phyloP scores from a whole-genome alignment of 2,888 invertebrate genomes.

The Halocaridina rubra region DNA sequence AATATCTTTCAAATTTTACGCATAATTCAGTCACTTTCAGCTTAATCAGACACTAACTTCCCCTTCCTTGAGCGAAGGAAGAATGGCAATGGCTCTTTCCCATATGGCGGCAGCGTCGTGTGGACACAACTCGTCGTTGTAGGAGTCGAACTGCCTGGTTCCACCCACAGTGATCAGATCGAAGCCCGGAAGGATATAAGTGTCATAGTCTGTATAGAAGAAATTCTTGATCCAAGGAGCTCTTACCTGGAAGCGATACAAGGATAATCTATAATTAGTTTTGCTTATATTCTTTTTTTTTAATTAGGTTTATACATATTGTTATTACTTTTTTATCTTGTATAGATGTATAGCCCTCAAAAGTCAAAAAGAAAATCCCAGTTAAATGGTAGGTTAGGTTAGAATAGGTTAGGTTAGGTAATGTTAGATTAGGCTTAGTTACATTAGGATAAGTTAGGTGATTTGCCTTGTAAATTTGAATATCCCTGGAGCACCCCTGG shows the following conservation, averaged over 20 bases:
- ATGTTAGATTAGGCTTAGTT: too few species aligned
- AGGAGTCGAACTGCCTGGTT: constrained; percentile 84
- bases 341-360: too few species aligned
- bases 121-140: constrained; percentile 76
- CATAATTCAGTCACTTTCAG: neutral
- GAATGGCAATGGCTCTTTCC: constrained; percentile 80
- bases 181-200: constrained; percentile 84
- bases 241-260: constrained; percentile 65
- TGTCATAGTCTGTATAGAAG: constrained; percentile 86
- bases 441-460: too few species aligned
- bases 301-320: too few species aligned
- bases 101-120: constrained; percentile 82
- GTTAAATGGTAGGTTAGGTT: neutral
- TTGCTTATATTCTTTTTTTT: too few species aligned
- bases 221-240: constrained; percentile 70
- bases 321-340: too few species aligned
- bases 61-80: constrained; percentile 76
- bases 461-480: too few species aligned
- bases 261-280: too few species aligned
- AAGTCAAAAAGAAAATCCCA: neutral
- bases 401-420: neutral
- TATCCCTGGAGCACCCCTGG: too few species aligned
- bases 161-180: constrained; percentile 85
- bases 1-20: neutral
- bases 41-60: constrained; percentile 66